phyloP scores from a whole-genome alignment of 2,113 vertebrate species.

The Syngnathus floridae region DNA sequence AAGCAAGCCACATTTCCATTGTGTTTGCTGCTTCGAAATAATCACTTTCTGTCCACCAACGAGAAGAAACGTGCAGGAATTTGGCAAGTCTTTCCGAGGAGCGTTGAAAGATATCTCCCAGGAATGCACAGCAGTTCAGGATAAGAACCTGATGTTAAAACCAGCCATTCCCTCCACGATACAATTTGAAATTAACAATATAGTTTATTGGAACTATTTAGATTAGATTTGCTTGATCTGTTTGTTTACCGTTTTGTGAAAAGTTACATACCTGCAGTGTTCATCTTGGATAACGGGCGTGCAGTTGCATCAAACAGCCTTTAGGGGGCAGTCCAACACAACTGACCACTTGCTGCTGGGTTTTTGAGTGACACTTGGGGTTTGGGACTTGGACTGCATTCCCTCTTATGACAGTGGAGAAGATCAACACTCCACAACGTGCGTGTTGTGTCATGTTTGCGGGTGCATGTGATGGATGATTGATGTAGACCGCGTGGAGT shows the following conservation, averaged over 20 bases:
- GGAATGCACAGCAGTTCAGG: not conserved
- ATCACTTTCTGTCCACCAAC: not conserved
- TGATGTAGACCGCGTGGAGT: not conserved
- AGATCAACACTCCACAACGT: constrained; percentile 60
- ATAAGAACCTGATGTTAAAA: not conserved
- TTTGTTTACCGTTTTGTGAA: not conserved
- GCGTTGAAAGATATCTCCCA: not conserved
- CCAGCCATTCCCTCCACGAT: not conserved
- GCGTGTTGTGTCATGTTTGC: constrained; percentile 50
- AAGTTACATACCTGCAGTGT: not conserved
- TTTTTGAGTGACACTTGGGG: constrained; percentile 46
- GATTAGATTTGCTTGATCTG: too few relatives aligned
- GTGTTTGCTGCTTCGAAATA: not conserved
- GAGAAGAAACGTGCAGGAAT: not conserved
- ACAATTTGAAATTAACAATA: not conserved
- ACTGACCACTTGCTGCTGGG: constrained; percentile 25
- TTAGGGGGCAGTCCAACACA: constrained; percentile 82
- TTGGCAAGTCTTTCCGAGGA: not conserved
- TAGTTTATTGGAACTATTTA: not conserved
- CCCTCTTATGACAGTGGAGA: constrained; percentile 61
- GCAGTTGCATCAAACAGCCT: constrained; percentile 32
- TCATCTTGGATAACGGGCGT: not conserved
- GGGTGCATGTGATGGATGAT: constrained; percentile 63
- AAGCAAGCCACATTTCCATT: not conserved
- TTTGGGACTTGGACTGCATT: constrained; percentile 60